Conservation (phyloP, 2,113 vertebrate species). For the Microcebus ravelobensis region DNA sequence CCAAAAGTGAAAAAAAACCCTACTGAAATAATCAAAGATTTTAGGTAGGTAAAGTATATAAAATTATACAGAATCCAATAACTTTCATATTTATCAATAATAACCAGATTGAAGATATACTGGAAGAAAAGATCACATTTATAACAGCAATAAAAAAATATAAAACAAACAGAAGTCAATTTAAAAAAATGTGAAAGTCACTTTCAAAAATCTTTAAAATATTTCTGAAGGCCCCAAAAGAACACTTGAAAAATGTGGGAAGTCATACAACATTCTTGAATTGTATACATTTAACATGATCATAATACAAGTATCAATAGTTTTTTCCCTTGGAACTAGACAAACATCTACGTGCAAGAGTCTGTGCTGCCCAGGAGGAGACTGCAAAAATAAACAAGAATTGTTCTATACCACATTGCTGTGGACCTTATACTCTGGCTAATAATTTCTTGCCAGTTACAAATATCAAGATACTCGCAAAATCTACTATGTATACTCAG, state of each 20-base stretch:
- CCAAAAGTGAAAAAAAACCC: not conserved
- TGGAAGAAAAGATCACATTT: not conserved
- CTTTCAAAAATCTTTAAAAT: not conserved
- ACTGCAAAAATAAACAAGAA: not conserved
- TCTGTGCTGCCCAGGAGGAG: not conserved
- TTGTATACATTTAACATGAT: not conserved
- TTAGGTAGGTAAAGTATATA: not conserved
- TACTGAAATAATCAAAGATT: not conserved
- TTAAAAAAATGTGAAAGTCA: constrained; percentile 14
- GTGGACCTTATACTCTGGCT: not conserved
- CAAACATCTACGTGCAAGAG: not conserved
- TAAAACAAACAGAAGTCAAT: not conserved
- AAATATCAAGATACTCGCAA: not conserved
- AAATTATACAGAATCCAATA: not conserved
- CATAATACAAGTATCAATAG: not conserved
- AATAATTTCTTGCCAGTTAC: not conserved
- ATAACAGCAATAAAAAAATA: not conserved
- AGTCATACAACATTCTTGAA: not conserved
- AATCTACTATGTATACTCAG: not conserved
- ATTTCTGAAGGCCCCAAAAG: not conserved
- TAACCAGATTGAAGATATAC: not conserved
- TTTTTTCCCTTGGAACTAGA: not conserved
- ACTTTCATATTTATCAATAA: constrained; percentile 32
- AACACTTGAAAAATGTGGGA: not conserved
- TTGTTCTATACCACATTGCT: not conserved